Evolutionary conservation across 2,888 invertebrate genomes (phyloP).

Genomic region (Platycheirus albimanus): DNA sequence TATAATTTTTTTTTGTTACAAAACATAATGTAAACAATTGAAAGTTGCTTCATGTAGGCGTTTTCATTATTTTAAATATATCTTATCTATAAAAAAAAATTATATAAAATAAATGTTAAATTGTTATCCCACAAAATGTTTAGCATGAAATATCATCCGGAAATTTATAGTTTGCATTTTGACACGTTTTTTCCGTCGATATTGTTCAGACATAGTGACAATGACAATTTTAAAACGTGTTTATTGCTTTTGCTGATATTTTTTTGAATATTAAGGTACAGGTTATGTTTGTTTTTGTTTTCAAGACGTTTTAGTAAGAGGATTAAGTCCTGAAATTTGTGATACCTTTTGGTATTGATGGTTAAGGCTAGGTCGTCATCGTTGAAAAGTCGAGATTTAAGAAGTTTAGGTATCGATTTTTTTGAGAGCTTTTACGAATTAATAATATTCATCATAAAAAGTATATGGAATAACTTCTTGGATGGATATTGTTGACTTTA

Average conservation of each 20-base stretch:
- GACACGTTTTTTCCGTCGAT: constrained; percentile 5
- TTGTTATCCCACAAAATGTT: constrained; percentile 4
- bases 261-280: neutral
- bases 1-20: neutral
- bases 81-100: neutral
- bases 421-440: too few relatives aligned
- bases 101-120: neutral
- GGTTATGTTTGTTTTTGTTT: neutral
- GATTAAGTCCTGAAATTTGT: too few relatives aligned
- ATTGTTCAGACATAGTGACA: neutral
- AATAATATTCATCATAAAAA: too few relatives aligned
- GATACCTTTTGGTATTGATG: too few relatives aligned
- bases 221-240: neutral
- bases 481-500: too few relatives aligned
- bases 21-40: neutral
- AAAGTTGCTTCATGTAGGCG: constrained; percentile 19
- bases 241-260: neutral
- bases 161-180: constrained; percentile 17
- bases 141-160: constrained; percentile 29
- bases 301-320: too few relatives aligned
- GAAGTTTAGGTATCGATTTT: too few relatives aligned
- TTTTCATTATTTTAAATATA: constrained; percentile 13
- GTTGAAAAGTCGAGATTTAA: too few relatives aligned
- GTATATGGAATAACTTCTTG: too few relatives aligned
- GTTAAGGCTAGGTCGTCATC: too few relatives aligned